These are phyloP conservation scores for Melinopterus prodromus DNA, from an alignment of 2,888 invertebrate species.

Conservation along the genomic window DNA sequence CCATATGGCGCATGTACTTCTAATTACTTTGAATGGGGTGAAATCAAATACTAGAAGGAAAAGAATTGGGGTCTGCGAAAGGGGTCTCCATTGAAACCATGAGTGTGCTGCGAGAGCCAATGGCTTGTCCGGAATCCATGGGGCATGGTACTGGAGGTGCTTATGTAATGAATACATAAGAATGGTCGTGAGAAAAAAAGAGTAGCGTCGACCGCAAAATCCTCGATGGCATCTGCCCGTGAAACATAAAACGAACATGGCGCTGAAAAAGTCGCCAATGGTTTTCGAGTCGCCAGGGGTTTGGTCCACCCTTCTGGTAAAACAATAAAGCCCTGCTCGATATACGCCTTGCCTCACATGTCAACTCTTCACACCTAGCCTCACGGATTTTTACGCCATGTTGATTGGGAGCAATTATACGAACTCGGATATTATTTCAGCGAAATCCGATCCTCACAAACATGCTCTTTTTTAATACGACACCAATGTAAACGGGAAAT, in stretches of 20 bases:
- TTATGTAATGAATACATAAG: slow-evolving; percentile 19
- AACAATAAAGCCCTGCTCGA: slow-evolving; percentile 44
- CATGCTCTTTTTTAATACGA: slow-evolving; percentile 24
- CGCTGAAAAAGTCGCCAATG: slow-evolving; percentile 44
- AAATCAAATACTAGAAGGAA: background rate
- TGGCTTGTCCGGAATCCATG: slow-evolving; percentile 15
- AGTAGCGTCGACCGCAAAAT: slow-evolving; percentile 28
- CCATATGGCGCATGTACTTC: background rate
- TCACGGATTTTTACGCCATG: slow-evolving; percentile 46
- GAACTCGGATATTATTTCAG: slow-evolving; percentile 46
- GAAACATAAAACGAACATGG: slow-evolving; percentile 45
- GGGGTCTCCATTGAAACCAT: background rate
- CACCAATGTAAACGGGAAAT: slow-evolving; percentile 20
- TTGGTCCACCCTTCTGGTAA: slow-evolving; percentile 43
- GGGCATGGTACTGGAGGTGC: slow-evolving; percentile 15
- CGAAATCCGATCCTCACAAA: slow-evolving; percentile 22
- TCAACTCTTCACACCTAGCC: slow-evolving; percentile 46
- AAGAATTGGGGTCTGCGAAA: background rate
- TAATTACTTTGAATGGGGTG: background rate
- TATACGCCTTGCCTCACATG: slow-evolving; percentile 47
- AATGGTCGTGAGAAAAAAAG: slow-evolving; percentile 20
- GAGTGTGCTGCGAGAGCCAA: slow-evolving; percentile 18
- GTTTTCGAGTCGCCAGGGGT: slow-evolving; percentile 42
- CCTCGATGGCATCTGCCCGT: slow-evolving; percentile 43
- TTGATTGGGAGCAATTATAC: slow-evolving; percentile 46